Conservation (phyloP, 2,113 vertebrate genomes). For the Pogonocichla stellata region DNA sequence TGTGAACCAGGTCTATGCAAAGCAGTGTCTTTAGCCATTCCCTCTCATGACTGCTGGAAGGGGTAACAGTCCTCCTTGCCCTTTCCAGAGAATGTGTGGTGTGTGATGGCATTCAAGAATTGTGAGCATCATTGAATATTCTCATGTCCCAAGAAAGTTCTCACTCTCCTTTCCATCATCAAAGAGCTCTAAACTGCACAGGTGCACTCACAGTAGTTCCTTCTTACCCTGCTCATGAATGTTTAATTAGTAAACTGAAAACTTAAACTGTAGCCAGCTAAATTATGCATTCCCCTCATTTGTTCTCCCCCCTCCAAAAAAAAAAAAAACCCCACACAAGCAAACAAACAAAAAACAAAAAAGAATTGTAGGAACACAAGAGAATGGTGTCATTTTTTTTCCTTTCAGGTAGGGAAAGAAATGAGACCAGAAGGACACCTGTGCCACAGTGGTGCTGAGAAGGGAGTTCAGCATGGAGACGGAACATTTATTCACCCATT, state of each 20-base stretch:
- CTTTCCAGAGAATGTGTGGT: neutral
- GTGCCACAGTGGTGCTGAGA: neutral
- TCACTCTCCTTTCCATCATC: neutral
- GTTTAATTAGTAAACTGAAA: neutral
- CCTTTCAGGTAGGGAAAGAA: neutral
- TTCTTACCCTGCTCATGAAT: neutral
- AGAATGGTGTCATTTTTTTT: neutral
- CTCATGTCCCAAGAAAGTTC: neutral
- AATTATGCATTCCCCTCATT: neutral
- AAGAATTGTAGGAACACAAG: neutral
- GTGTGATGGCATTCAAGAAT: neutral
- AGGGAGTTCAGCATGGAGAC: neutral
- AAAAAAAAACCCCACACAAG: neutral
- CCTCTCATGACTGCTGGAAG: neutral
- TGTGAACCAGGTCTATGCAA: neutral
- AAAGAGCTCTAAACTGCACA: neutral
- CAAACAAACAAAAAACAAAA: too few relatives aligned
- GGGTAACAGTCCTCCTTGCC: neutral
- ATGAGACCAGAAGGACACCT: neutral
- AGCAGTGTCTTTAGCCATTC: neutral
- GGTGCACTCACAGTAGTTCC: neutral
- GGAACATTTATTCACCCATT: neutral
- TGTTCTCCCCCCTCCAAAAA: neutral
- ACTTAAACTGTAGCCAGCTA: neutral
- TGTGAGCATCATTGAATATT: fast-evolving